phyloP scores from a whole-genome alignment of 37 sponge, comb jelly and placozoan genomes.

The Crambe crambe region DNA sequence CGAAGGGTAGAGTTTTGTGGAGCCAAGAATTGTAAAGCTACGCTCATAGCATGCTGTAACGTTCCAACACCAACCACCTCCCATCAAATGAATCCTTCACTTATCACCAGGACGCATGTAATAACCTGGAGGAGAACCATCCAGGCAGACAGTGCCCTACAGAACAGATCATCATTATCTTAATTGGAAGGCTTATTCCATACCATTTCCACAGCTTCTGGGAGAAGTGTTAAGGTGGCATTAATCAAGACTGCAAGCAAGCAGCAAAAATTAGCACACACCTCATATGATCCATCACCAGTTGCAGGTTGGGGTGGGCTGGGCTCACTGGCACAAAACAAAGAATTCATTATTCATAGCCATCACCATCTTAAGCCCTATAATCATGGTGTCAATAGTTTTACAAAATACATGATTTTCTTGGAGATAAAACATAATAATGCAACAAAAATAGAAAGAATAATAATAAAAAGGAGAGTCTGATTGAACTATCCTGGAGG shows the following conservation, averaged over 20 bases:
- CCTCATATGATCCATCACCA: too few species aligned
- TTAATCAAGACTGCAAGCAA: neutral
- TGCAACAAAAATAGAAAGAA: too few species aligned
- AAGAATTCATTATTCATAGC: too few species aligned
- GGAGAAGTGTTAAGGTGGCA: conserved; percentile 16
- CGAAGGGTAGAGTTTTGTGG: conserved; percentile 74
- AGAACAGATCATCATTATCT: too few species aligned
- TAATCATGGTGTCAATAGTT: too few species aligned
- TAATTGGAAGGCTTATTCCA: neutral
- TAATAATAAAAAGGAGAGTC: too few species aligned
- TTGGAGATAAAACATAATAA: too few species aligned
- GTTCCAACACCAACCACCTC: conserved; percentile 82
- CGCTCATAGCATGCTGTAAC: conserved; percentile 49
- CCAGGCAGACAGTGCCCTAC: conserved; percentile 84
- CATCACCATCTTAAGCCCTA: too few species aligned
- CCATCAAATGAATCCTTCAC: conserved; percentile 79
- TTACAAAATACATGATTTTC: too few species aligned
- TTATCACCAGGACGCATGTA: conserved; percentile 48
- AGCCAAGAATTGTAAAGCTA: conserved; percentile 72
- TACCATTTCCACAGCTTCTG: neutral
- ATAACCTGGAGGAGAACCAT: conserved; percentile 80
- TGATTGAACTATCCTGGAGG: too few species aligned
- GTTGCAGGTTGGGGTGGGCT: too few species aligned
- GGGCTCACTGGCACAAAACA: too few species aligned
- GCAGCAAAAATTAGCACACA: neutral